Evolutionary conservation across 2,888 invertebrate genomes (phyloP).

Genomic region (Gastracanthus pulcherrimus): DNA sequence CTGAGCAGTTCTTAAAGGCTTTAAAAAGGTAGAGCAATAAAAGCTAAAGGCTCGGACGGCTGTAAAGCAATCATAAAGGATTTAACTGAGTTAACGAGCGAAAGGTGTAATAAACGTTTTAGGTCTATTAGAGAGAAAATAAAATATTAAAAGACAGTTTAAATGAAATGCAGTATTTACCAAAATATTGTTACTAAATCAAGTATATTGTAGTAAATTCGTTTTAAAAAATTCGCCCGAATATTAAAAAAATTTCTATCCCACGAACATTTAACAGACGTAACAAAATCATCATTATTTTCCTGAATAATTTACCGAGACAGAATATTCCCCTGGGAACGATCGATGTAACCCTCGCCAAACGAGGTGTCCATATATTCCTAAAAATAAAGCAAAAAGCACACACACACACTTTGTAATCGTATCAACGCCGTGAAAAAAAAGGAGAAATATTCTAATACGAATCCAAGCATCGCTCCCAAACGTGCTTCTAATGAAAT

Average conservation of each 20-base stretch:
- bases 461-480: conserved; percentile 20
- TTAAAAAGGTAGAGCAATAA: conserved; percentile 47
- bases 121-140: conserved; percentile 12
- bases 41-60: conserved; percentile 26
- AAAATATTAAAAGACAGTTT: neutral
- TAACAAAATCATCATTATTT: neutral
- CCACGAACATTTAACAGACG: too few relatives aligned
- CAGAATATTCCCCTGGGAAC: neutral
- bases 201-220: too few relatives aligned
- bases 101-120: conserved; percentile 26
- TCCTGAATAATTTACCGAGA: neutral
- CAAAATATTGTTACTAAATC: too few relatives aligned
- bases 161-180: too few relatives aligned
- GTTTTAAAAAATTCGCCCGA: too few relatives aligned
- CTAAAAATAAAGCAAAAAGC: neutral
- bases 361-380: neutral
- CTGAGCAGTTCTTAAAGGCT: conserved; percentile 9
- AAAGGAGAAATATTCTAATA: conserved; percentile 40
- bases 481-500: conserved; percentile 47
- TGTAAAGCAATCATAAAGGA: conserved; percentile 39
- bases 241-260: too few relatives aligned
- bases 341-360: neutral
- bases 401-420: neutral
- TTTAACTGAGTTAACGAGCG: conserved; percentile 36
- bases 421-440: conserved; percentile 14